Percentiles rank a stretch among this genome's conserved stretches.
Evolutionary conservation across 1,140 invertebrate genomes (phyloP).

Genomic region (Hetaerina americana): DNA sequence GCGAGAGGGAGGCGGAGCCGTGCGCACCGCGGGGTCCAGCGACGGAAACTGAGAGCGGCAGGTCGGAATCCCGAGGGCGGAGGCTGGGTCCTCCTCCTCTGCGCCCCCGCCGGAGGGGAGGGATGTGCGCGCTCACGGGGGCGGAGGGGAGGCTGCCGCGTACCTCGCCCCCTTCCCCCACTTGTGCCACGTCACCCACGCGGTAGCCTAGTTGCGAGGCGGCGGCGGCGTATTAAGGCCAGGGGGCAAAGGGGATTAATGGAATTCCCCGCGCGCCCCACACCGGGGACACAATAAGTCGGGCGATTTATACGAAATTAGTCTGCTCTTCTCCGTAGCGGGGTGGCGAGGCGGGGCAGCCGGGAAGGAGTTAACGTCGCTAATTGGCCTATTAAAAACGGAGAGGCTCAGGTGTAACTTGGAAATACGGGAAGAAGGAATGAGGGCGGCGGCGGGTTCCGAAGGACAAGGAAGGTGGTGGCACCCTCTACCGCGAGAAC

Average conservation of each 20-base stretch:
- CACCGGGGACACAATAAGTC: neutral
- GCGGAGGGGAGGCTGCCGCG: neutral
- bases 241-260: no score
- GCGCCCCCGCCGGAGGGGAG: neutral
- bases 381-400: slow-evolving; percentile 1
- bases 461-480: no score
- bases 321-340: neutral
- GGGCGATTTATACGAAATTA: neutral
- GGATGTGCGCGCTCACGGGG: neutral
- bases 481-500: no score
- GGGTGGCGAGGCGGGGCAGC: neutral
- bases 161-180: neutral
- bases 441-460: no score
- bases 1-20: no score
- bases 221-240: neutral
- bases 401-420: no score
- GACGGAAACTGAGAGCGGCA: neutral
- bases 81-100: no score
- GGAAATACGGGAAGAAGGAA: no score
- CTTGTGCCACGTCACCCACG: neutral
- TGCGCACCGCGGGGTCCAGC: neutral
- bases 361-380: neutral
- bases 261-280: neutral
- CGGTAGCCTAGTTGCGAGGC: neutral
- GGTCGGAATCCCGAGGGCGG: neutral